Conservation (phyloP, 2,113 vertebrate species). For the Litocranius walleri region DNA sequence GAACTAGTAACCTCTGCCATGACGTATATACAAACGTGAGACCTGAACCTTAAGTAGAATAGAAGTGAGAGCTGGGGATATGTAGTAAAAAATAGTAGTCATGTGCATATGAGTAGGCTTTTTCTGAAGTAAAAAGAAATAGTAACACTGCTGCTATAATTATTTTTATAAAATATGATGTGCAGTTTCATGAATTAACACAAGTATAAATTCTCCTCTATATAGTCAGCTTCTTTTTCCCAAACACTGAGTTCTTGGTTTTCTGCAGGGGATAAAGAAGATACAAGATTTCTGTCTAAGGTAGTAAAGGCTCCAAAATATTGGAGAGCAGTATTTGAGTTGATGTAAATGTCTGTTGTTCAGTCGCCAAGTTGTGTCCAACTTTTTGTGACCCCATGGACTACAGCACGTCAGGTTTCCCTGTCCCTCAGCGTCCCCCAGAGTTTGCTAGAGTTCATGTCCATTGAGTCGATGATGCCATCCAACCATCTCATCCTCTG, state of each 20-base stretch:
- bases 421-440: background rate
- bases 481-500: background rate
- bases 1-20: background rate
- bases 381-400: background rate
- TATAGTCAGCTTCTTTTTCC: background rate
- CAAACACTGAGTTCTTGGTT: background rate
- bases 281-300: background rate
- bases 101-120: background rate
- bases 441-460: background rate
- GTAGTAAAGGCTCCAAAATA: background rate
- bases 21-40: background rate
- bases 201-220: background rate
- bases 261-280: background rate
- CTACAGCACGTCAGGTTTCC: background rate
- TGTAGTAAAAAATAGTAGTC: background rate
- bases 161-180: background rate
- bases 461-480: background rate
- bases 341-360: background rate
- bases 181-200: background rate
- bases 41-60: background rate
- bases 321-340: background rate
- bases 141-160: background rate
- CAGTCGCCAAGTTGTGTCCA: background rate
- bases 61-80: background rate
- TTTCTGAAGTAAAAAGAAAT: conserved; percentile 2